Percentiles rank a stretch among this genome's conserved stretches.
Conservation (phyloP, 1,140 invertebrate species). For the Drosophila orena region DNA sequence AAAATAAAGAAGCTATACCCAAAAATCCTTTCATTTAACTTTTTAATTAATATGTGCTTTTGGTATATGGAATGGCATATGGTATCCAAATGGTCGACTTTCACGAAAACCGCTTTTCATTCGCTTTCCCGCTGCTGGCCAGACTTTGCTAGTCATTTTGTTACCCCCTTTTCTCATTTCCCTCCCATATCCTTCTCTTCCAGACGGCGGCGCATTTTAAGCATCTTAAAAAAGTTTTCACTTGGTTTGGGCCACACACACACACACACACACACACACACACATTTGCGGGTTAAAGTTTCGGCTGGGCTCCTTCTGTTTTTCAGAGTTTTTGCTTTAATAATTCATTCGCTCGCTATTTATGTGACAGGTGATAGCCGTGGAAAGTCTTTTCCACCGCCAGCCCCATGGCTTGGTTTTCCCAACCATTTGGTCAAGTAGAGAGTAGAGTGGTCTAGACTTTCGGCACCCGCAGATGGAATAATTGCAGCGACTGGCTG, state of each 20-base stretch:
- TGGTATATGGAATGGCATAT: background rate
- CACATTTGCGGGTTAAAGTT: slow-evolving; percentile 47
- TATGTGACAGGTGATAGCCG: slow-evolving; percentile 75
- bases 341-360: slow-evolving; percentile 70
- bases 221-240: slow-evolving; percentile 69
- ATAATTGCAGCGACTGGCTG: slow-evolving; percentile 41
- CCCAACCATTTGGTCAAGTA: slow-evolving; percentile 29
- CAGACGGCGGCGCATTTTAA: slow-evolving; percentile 73
- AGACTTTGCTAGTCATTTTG: slow-evolving; percentile 48
- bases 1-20: no score
- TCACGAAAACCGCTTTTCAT: background rate
- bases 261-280: slow-evolving; percentile 8
- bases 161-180: slow-evolving; percentile 10
- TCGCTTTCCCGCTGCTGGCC: slow-evolving; percentile 36
- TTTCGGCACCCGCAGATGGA: slow-evolving; percentile 40
- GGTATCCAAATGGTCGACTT: slow-evolving; percentile 10
- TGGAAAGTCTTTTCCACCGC: slow-evolving; percentile 34
- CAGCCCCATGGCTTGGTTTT: background rate
- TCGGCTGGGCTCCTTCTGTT: slow-evolving; percentile 39
- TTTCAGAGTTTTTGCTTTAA: slow-evolving; percentile 59
- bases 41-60: background rate
- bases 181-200: slow-evolving; percentile 29
- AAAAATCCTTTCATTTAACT: no score
- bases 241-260: slow-evolving; percentile 4
- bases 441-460: slow-evolving; percentile 36